These are phyloP conservation scores for Drosophila jambulina DNA, from an alignment of 1,140 invertebrate genomes.

Conservation along the genomic window DNA sequence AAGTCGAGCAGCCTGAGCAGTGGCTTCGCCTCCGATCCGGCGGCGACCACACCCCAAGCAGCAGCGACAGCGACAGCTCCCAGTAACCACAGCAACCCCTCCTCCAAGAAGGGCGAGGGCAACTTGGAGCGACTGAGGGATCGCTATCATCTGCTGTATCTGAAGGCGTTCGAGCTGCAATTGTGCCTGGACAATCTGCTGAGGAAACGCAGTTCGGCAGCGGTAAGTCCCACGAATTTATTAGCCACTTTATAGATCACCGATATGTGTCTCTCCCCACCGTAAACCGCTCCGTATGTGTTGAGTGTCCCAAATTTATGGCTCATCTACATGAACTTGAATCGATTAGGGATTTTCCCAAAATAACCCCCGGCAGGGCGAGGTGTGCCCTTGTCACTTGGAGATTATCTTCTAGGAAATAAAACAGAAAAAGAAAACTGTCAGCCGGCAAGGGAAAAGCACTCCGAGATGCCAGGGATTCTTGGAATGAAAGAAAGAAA, in stretches of 20 bases:
- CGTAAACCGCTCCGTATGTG: neutral
- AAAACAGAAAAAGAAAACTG: constrained; percentile 26
- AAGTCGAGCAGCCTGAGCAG: constrained; percentile 74
- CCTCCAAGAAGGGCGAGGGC: constrained; percentile 69
- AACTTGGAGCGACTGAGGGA: constrained; percentile 89
- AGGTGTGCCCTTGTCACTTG: constrained; percentile 30
- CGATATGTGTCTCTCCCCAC: neutral
- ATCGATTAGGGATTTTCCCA: constrained; percentile 23
- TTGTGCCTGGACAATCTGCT: constrained; percentile 90
- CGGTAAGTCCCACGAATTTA: constrained; percentile 64
- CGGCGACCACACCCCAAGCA: constrained; percentile 62
- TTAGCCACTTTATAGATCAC: neutral
- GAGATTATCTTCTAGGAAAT: constrained; percentile 9
- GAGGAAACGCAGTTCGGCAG: constrained; percentile 76
- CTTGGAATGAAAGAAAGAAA: constrained; percentile 70
- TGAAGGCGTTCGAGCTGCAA: constrained; percentile 95
- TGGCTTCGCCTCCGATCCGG: constrained; percentile 62
- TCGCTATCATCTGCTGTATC: constrained; percentile 94
- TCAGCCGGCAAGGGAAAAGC: constrained; percentile 4
- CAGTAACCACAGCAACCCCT: constrained; percentile 25
- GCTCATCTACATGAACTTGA: constrained; percentile 34
- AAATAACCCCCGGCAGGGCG: constrained; percentile 14
- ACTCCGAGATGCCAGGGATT: constrained; percentile 53
- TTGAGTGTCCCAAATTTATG: constrained; percentile 10
- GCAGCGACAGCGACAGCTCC: constrained; percentile 61